Conservation (phyloP, 35 echinoderm and acorn worm species). For the Holothuria glaberrima region DNA sequence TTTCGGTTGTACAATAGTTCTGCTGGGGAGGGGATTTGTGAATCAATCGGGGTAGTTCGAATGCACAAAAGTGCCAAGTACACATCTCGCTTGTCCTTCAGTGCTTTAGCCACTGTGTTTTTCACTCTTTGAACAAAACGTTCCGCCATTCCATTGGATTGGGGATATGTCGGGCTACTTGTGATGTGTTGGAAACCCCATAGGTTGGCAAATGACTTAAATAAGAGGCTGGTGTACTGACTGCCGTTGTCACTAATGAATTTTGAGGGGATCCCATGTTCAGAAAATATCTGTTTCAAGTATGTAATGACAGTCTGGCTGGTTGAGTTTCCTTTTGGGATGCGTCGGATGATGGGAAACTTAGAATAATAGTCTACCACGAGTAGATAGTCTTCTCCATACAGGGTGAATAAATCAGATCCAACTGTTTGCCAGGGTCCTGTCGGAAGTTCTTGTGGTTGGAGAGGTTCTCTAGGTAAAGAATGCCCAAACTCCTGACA, state of each 20-base stretch:
- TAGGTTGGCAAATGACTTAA: too few species aligned
- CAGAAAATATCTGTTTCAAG: constrained; percentile 62
- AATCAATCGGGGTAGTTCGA: constrained; percentile 67
- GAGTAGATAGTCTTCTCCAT: constrained; percentile 55
- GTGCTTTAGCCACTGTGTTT: constrained; percentile 63
- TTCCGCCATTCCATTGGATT: constrained; percentile 50
- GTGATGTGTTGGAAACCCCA: not conserved
- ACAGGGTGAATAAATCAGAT: constrained; percentile 69
- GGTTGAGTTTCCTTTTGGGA: constrained; percentile 30
- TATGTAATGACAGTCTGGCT: constrained; percentile 58
- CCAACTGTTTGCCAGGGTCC: constrained; percentile 67
- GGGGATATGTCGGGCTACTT: constrained; percentile 11
- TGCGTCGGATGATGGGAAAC: constrained; percentile 23
- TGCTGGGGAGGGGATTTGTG: constrained; percentile 60
- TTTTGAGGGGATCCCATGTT: constrained; percentile 64
- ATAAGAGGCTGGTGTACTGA: too few species aligned
- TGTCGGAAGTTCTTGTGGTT: constrained; percentile 69
- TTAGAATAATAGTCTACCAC: constrained; percentile 79
- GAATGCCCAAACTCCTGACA: constrained; percentile 56
- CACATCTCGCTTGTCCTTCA: not conserved
- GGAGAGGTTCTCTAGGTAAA: constrained; percentile 56
- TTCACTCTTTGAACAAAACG: constrained; percentile 45
- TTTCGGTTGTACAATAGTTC: constrained; percentile 61
- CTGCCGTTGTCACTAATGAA: constrained; percentile 40
- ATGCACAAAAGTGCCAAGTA: constrained; percentile 53